phyloP scores from a whole-genome alignment of 2,888 invertebrate genomes.

The Catotricha subobsoleta region DNA sequence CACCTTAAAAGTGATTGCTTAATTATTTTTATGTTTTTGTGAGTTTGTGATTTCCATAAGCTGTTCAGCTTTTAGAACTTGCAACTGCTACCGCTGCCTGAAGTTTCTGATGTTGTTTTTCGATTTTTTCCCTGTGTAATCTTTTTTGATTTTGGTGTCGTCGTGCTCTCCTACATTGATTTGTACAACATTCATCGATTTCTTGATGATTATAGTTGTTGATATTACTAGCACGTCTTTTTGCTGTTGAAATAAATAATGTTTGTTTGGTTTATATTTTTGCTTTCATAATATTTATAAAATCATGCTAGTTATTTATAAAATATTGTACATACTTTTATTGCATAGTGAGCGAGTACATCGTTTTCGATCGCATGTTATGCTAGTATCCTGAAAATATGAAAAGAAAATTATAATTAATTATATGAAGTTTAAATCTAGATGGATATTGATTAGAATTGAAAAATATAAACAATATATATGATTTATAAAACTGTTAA shows the following conservation, averaged over 20 bases:
- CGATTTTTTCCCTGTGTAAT: constrained; percentile 15
- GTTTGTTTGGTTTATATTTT: too few relatives aligned
- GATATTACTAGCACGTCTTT: constrained; percentile 24
- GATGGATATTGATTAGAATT: neutral
- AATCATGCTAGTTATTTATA: constrained; percentile 29
- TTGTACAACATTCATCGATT: constrained; percentile 26
- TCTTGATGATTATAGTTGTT: constrained; percentile 32
- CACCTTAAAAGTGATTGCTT: too few relatives aligned
- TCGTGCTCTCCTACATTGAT: constrained; percentile 25
- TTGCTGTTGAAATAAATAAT: too few relatives aligned
- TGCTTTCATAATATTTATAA: constrained; percentile 35
- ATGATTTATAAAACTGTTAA: neutral
- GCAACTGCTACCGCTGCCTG: too few relatives aligned
- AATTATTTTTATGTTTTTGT: too few relatives aligned
- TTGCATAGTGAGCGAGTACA: constrained; percentile 57
- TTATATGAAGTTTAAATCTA: neutral
- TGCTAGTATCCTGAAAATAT: constrained; percentile 51
- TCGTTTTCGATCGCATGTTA: constrained; percentile 63
- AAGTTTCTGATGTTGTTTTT: constrained; percentile 5
- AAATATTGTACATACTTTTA: constrained; percentile 23
- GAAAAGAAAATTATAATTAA: constrained; percentile 7
- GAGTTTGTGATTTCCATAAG: too few relatives aligned
- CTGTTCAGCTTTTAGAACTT: too few relatives aligned
- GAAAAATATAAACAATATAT: neutral
- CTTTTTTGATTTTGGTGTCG: constrained; percentile 25